Conservation (phyloP, 2,113 vertebrate species). For the Phalacrocorax aristotelis region DNA sequence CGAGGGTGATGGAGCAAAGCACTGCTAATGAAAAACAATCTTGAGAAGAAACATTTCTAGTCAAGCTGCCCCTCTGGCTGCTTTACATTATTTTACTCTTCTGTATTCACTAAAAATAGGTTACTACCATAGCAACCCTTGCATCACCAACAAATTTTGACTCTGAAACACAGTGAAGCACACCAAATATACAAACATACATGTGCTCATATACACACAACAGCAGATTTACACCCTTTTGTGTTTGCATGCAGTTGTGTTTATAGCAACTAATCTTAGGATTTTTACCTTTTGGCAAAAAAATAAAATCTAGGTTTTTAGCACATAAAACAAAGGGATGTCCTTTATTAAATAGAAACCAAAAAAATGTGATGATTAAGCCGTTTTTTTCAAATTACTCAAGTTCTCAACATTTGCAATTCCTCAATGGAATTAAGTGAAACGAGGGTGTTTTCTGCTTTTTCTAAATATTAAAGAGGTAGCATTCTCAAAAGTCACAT, state of each 20-base stretch:
- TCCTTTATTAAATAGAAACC: not conserved
- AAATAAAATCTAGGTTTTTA: not conserved
- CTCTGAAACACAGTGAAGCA: not conserved
- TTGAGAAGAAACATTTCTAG: not conserved
- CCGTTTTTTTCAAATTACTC: not conserved
- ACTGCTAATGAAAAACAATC: not conserved
- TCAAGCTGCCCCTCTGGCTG: conserved; percentile 13
- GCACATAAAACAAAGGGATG: not conserved
- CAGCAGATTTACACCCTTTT: too few species aligned
- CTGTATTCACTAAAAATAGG: conserved; percentile 64
- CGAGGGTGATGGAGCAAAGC: not conserved
- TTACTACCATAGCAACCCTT: conserved; percentile 69
- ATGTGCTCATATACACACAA: not conserved
- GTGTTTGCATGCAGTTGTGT: not conserved
- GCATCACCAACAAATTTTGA: conserved; percentile 56
- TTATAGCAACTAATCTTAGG: not conserved
- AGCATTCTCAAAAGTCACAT: not conserved
- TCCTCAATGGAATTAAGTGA: not conserved
- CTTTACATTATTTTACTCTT: conserved; percentile 40
- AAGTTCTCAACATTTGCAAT: not conserved
- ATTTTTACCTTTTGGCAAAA: not conserved
- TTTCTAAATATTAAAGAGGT: not conserved
- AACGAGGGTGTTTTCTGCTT: not conserved
- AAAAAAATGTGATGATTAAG: not conserved
- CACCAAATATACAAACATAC: not conserved